A percentile compares a stretch with the other conserved stretches of the same genome.
phyloP scores from a whole-genome alignment of 1,140 invertebrate species.

The Magallana gigas region DNA sequence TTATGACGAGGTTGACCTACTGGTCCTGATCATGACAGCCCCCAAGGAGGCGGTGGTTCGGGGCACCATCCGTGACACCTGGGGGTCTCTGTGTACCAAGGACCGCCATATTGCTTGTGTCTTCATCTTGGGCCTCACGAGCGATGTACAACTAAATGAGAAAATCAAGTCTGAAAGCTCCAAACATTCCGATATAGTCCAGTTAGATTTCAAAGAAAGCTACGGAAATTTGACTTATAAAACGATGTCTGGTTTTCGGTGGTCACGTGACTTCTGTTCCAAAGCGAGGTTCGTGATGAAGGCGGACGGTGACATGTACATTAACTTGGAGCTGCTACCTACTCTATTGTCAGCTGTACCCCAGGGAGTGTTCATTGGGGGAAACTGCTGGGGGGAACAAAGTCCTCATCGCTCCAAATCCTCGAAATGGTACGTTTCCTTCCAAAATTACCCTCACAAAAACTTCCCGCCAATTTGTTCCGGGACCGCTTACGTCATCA shows the following conservation, averaged over 20 bases:
- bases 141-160: neutral
- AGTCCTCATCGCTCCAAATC: constrained; percentile 61
- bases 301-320: constrained; percentile 80
- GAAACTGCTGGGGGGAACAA: neutral
- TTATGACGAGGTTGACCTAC: constrained; percentile 31
- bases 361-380: constrained; percentile 15
- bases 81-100: constrained; percentile 45
- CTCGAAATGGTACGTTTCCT: constrained; percentile 78
- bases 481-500: constrained; percentile 77
- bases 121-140: constrained; percentile 46
- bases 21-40: constrained; percentile 46
- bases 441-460: constrained; percentile 70
- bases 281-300: constrained; percentile 80
- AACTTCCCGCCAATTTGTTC: constrained; percentile 78
- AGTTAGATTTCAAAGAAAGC: constrained; percentile 88
- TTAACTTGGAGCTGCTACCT: constrained; percentile 77
- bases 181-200: constrained; percentile 85
- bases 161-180: constrained; percentile 81
- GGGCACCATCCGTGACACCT: constrained; percentile 47
- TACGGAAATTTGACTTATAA: constrained; percentile 92
- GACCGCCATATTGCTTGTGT: constrained; percentile 43
- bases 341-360: constrained; percentile 54
- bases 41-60: neutral
- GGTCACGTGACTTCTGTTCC: constrained; percentile 84
- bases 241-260: constrained; percentile 89